Evolutionary conservation across 2,888 invertebrate species (phyloP), one percentile per base, ranked within the genome.

Genomic region (Drosophila mimica): DNA sequence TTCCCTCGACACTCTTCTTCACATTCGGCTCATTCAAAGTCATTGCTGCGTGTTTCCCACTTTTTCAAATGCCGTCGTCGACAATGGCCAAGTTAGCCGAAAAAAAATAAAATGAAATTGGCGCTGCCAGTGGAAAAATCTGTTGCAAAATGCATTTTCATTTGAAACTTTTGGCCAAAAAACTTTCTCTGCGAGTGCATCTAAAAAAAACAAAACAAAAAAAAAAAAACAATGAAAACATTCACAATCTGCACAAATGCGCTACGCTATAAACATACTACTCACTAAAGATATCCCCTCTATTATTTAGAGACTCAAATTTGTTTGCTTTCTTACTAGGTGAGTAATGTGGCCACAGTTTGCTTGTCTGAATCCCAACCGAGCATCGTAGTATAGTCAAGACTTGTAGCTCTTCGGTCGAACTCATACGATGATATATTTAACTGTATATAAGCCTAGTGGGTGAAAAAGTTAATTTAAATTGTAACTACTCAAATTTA

Each of bases 81-180:
- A 76, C 73, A 83, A 76, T 75, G 70, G 65, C 49, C 77, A 79
- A 80, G 70, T 79, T 79, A 70, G 48, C 63, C 48, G n/a, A 65
- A 66, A 77, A 82, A 58, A 40, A 54, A 57, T 58, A 30, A 56
- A 15, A 56, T 57, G 59, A 72, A 70, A 63, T 71, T 67, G 70
- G 68, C 82, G 76, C 56, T 86, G 74, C 69, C 69, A 76, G 75
- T 65, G 72, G 70, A 82, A 89, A 87, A 88, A 86, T 83, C 77
- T 77, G 83, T 82, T 75, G 72, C 72, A 79, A 90, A 88, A 88
- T 90, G 82, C 75, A 81, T 89, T 90, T 88, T 90, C 82, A 89
- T 88, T 89, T 84, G 63, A 77, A 90, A 88, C 79, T 87, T 89
- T 87, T 74, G 56, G 59, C 52, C 52, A 83, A 81, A 88, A 81